Base-by-base conservation (phyloP, 2,888 invertebrate genomes). In the Melieria crassipennis region DNA sequence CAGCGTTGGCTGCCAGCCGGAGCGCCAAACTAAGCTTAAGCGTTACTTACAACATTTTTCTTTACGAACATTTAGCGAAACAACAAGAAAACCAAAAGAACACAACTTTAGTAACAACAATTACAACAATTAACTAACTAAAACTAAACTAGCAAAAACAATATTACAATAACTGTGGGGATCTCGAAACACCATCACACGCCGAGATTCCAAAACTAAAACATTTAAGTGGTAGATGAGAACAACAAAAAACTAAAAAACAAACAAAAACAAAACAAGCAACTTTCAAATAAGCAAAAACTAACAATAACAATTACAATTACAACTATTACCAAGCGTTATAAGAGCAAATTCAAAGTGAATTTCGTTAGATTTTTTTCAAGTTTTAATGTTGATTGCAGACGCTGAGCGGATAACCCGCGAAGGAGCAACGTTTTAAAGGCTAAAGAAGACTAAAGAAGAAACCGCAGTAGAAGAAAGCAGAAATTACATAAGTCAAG, bases 121-220 rank as follows among this genome's bases (percentile, higher is more conserved):
- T 47, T 46, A 66, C 56, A 57, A 57, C 9, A 13, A 57, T 47
- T 56, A 7, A 66, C 16, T 50, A 11, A 67, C 13, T n/a, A 73
- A 66, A 75, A 75, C 75, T 75, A 70, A 78, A 75, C 73, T 73
- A 79, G 79, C 75, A 76, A 78, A 80, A 76, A 73, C 66, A 77
- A 83, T 83, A 83, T 83, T 84, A 83, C 83, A 83, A 83, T 84
- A 83, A 83, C 83, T 84, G 83, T 84, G 84, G 83, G 58, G 68
- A 70, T 71, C 70, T 72, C 78, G 62, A 75, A 83, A 78, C 78
- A 75, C 72, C 73, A 76, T 71, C 67, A 66, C 75, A 66, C 72
- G 56, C 65, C 48, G 66, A 72, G 16, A 72, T 68, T 61, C 45
- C 64, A 64, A 69, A 70, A 52, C 58, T 70, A 47, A 72, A 72